These are phyloP conservation scores for Pachyrhynchus sulphureomaculatus DNA, from an alignment of 1,140 invertebrate genomes.

Conservation along the genomic window DNA sequence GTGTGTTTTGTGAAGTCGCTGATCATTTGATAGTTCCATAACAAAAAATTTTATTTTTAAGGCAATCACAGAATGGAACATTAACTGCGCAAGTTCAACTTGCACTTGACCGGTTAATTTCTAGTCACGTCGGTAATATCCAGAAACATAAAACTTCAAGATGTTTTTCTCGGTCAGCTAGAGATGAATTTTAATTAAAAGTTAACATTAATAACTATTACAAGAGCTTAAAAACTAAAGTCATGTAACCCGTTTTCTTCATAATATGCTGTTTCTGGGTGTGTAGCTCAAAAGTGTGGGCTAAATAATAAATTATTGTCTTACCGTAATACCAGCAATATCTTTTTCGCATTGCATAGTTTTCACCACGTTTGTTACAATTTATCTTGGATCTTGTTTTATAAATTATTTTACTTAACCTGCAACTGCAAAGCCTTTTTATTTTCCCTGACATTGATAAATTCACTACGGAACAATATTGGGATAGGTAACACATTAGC, in stretches of 20 bases:
- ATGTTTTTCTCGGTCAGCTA: too few species aligned
- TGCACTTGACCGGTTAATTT: too few species aligned
- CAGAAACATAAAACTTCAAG: too few species aligned
- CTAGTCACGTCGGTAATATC: too few species aligned
- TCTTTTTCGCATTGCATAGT: not conserved
- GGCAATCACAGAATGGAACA: too few species aligned
- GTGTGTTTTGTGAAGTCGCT: too few species aligned
- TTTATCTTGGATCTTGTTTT: slow-evolving; percentile 14
- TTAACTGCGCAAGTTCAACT: too few species aligned
- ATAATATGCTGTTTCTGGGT: not conserved
- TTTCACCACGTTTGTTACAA: slow-evolving; percentile 7
- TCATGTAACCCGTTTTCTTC: not conserved
- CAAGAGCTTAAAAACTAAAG: too few species aligned
- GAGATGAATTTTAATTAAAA: too few species aligned
- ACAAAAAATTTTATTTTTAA: too few species aligned
- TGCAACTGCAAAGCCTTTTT: slow-evolving; percentile 7
- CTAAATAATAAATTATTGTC: slow-evolving; percentile 16
- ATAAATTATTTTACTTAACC: slow-evolving; percentile 12
- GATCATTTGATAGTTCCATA: too few species aligned
- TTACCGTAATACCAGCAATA: slow-evolving; percentile 15
- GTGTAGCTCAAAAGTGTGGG: slow-evolving; percentile 2
- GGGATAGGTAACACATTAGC: slow-evolving; percentile 13
- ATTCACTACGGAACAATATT: slow-evolving; percentile 1
- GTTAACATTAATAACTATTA: too few species aligned
- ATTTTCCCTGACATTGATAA: slow-evolving; percentile 11